Evolutionary conservation across 2,113 vertebrate species (phyloP).

Genomic region (Hystrix brachyura): DNA sequence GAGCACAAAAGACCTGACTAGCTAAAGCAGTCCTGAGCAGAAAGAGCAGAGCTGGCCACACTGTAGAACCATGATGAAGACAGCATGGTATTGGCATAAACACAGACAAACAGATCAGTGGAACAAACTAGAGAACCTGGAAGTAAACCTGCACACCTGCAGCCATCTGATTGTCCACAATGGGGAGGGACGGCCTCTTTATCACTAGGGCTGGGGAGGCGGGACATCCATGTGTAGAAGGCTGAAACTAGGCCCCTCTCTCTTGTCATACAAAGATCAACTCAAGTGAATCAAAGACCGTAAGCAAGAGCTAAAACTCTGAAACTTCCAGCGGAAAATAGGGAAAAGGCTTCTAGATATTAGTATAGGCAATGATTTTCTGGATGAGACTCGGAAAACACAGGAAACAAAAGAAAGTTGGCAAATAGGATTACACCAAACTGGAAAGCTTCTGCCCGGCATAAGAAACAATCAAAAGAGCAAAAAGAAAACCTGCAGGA

Average conservation of each 20-base stretch:
- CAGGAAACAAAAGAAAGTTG: no score
- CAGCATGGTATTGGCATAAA: not conserved
- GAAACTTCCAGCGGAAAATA: not conserved
- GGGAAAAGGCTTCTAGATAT: not conserved
- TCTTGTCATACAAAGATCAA: not conserved
- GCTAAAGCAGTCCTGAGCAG: not conserved
- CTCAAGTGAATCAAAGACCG: not conserved
- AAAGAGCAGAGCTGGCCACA: not conserved
- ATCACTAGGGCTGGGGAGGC: no score
- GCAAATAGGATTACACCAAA: not conserved
- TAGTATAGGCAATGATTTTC: not conserved
- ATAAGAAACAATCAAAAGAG: not conserved
- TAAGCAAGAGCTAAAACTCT: not conserved
- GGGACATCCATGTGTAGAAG: not conserved
- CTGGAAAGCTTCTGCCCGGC: not conserved
- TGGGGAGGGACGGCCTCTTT: no score
- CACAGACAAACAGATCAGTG: not conserved
- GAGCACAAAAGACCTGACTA: not conserved
- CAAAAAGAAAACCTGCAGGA: not conserved
- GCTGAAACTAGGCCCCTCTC: not conserved
- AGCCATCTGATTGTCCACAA: not conserved
- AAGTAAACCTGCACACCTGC: not conserved
- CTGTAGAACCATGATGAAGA: not conserved
- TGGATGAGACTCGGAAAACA: not conserved
- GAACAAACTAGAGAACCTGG: not conserved